Evolutionary conservation across 2,888 invertebrate genomes (phyloP).

Genomic region (Dilophus febrilis): DNA sequence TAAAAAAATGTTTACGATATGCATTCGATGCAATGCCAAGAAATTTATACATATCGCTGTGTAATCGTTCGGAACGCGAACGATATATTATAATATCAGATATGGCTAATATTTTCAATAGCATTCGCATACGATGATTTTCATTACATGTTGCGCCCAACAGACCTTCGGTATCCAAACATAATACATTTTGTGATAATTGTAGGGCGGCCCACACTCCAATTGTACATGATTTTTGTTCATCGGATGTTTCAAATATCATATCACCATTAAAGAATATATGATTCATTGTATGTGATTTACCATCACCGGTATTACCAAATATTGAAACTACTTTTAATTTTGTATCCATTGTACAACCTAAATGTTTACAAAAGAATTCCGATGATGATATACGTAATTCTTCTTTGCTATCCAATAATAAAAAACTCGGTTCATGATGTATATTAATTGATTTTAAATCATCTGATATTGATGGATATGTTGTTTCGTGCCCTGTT

Average conservation of each 20-base stretch:
- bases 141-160: slow-evolving; percentile 34
- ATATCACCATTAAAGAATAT: slow-evolving; percentile 46
- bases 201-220: slow-evolving; percentile 67
- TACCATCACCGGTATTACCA: slow-evolving; percentile 72
- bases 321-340: slow-evolving; percentile 70
- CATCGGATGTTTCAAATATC: slow-evolving; percentile 28
- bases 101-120: slow-evolving; percentile 60
- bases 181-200: slow-evolving; percentile 42
- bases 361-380: slow-evolving; percentile 27
- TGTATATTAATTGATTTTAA: slow-evolving; percentile 6
- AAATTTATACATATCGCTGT: slow-evolving; percentile 60
- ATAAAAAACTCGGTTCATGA: slow-evolving; percentile 31
- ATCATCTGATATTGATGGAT: no score
- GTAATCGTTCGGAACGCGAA: slow-evolving; percentile 55
- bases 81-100: slow-evolving; percentile 66
- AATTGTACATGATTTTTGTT: slow-evolving; percentile 51
- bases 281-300: slow-evolving; percentile 62
- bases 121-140: slow-evolving; percentile 37
- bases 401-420: slow-evolving; percentile 44
- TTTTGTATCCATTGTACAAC: slow-evolving; percentile 20
- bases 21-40: slow-evolving; percentile 59
- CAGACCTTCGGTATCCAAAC: slow-evolving; percentile 68
- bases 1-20: slow-evolving; percentile 53
- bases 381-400: slow-evolving; percentile 38
- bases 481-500: not conserved